Evolutionary conservation across 1,140 invertebrate genomes (phyloP), one percentile per base, ranked within the genome.

Genomic region (Hypothenemus hampei): DNA sequence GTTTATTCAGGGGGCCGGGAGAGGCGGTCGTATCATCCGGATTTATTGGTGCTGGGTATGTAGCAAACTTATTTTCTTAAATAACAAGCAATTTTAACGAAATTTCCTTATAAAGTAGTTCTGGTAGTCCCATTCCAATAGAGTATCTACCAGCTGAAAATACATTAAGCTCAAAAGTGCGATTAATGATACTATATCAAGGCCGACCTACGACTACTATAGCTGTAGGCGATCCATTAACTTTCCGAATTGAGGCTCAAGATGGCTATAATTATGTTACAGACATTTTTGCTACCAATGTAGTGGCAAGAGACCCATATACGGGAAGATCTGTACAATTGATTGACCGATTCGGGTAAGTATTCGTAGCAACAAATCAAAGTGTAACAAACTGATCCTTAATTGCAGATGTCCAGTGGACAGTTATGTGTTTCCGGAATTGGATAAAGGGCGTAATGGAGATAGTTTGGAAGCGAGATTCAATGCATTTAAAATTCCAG

Each of bases 401-500:
- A 35, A 1, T n/a, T 68, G 26, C 63, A 91, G 91, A 19, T 94
- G 91, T 65, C 91, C 91, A 0, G 87, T 93, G 1, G 91, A 95
- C 73, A 85, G 89, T 29, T 91, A 89, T 67, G 90, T 95, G 0
- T 95, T 95, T 73, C 91, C 91, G 0, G 89, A 91, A 66, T 68
- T 95, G 57, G 91, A 93, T 65, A 84, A 87, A 66, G 79, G 90
- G 1, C 77, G 91, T 18, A 89, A 84, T 63, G 87, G 89, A 0
- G 89, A 93, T 63, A 91, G 88, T 7, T 73, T 94, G 5, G 91
- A 93, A 75, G 89, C 91, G 0, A 78, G 90, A 60, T 95, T 95
- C 67, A 93, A 93, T 73, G 92, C 92, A 1, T 95, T 94, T 63
- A 95, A 95, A 73, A 93, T 95, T 63, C 92, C 92, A 0, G 91